Conservation (phyloP, 2,113 vertebrate species). For the Jacana jacana region DNA sequence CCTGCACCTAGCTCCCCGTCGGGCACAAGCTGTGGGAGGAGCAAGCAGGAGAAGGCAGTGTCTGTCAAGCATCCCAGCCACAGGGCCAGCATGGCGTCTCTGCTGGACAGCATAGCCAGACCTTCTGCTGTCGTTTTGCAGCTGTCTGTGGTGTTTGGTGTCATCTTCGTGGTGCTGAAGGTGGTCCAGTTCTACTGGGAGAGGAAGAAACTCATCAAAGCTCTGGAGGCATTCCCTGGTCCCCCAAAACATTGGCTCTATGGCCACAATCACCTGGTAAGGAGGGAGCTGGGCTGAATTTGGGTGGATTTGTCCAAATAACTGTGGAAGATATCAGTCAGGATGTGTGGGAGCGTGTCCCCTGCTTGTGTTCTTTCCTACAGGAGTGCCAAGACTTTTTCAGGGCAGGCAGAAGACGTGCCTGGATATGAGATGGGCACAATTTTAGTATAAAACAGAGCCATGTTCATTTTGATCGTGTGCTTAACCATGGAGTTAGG, state of each 20-base stretch:
- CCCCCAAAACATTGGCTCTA: conserved; percentile 75
- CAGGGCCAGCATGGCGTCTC: neutral
- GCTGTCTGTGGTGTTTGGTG: conserved; percentile 26
- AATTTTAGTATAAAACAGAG: neutral
- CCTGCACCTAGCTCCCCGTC: neutral
- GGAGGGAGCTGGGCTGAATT: neutral
- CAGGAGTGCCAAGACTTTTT: neutral
- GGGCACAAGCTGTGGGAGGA: accelerated
- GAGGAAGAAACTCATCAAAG: conserved; percentile 53
- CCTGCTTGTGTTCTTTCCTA: neutral
- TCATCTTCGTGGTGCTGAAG: conserved; percentile 64
- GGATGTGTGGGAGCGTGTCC: neutral
- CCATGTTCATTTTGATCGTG: accelerated
- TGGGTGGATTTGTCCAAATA: neutral
- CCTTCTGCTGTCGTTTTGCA: conserved; percentile 1
- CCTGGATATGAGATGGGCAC: neutral
- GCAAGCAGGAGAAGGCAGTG: neutral
- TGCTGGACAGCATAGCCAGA: neutral
- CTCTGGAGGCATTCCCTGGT: conserved; percentile 73
- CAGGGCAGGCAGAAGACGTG: neutral
- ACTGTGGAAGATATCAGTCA: neutral
- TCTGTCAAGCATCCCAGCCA: accelerated
- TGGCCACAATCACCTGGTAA: conserved; percentile 76
- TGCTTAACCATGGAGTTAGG: neutral
- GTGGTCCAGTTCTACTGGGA: conserved; percentile 25